Evolutionary conservation across 2,113 vertebrate species (phyloP).

Genomic region (Mesembrinibis cayennensis): DNA sequence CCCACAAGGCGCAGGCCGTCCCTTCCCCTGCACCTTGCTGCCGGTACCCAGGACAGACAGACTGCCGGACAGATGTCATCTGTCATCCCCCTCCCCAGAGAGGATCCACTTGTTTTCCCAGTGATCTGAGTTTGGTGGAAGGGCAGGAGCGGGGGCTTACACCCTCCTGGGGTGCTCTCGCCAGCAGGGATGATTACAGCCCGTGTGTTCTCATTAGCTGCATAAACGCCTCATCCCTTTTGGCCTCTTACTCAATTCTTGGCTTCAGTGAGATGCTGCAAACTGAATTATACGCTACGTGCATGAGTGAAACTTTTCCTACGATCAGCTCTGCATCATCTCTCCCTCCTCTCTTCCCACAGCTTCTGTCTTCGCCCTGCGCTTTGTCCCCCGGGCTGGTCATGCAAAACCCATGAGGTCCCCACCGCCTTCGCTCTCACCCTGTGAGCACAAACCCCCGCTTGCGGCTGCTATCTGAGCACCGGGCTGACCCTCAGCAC

Average conservation of each 20-base stretch:
- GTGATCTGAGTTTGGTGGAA: too few relatives aligned
- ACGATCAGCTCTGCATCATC: not conserved
- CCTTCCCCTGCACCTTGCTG: not conserved
- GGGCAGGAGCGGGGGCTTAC: not conserved
- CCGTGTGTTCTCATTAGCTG: rapidly evolving
- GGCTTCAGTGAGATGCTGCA: not conserved
- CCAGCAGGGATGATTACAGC: not conserved
- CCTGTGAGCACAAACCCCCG: rapidly evolving
- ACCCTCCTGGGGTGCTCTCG: rapidly evolving
- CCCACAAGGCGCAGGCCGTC: too few relatives aligned
- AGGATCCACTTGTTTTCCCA: rapidly evolving
- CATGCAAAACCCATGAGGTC: rapidly evolving
- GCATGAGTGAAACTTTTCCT: not conserved
- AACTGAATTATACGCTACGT: rapidly evolving
- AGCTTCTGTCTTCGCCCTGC: rapidly evolving
- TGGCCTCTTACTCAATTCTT: not conserved
- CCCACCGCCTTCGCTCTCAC: rapidly evolving
- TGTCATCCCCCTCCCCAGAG: not conserved
- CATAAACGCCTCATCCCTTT: not conserved
- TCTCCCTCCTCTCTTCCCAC: not conserved
- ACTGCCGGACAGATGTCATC: rapidly evolving
- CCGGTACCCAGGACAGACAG: not conserved
- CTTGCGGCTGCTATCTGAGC: not conserved
- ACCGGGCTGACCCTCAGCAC: not conserved
- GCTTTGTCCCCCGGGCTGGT: not conserved